A percentile compares a stretch with the other conserved stretches of the same genome.
These are phyloP conservation scores for Leucophenga montana DNA, from an alignment of 2,888 invertebrate species.

Conservation along the genomic window DNA sequence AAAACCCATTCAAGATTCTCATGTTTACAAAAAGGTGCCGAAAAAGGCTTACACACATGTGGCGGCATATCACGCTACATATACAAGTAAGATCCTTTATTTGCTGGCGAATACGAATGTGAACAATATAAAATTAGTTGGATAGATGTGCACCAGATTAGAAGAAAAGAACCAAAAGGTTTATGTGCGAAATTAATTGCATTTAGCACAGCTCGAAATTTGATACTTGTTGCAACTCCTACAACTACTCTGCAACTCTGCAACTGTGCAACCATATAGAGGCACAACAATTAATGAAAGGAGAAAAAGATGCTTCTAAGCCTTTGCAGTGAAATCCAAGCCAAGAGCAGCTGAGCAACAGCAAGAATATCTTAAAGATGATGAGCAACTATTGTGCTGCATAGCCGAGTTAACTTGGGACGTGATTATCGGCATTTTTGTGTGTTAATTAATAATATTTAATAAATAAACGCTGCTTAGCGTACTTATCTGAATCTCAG, in stretches of 20 bases:
- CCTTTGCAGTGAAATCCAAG: constrained; percentile 28
- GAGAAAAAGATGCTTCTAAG: constrained; percentile 34
- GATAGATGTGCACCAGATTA: too few relatives aligned
- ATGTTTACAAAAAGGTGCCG: constrained; percentile 66
- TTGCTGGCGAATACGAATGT: too few relatives aligned
- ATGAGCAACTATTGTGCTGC: not conserved
- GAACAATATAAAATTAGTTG: too few relatives aligned
- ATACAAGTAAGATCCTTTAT: too few relatives aligned
- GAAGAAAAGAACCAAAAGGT: too few relatives aligned
- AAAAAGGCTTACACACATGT: constrained; percentile 63
- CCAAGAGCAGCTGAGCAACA: constrained; percentile 5
- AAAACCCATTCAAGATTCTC: constrained; percentile 54
- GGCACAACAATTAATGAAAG: too few relatives aligned
- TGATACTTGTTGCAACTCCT: too few relatives aligned
- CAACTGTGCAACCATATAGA: constrained; percentile 1
- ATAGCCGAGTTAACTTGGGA: not conserved
- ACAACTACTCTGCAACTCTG: too few relatives aligned
- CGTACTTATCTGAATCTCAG: too few relatives aligned
- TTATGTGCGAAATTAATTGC: too few relatives aligned
- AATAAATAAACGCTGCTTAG: constrained; percentile 37
- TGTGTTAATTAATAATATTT: constrained; percentile 64
- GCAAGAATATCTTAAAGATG: not conserved
- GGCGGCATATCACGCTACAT: not conserved
- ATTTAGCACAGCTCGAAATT: too few relatives aligned
- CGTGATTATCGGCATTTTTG: constrained; percentile 45